Conservation (phyloP, 2,113 vertebrate species). For the Xiphias gladius region DNA sequence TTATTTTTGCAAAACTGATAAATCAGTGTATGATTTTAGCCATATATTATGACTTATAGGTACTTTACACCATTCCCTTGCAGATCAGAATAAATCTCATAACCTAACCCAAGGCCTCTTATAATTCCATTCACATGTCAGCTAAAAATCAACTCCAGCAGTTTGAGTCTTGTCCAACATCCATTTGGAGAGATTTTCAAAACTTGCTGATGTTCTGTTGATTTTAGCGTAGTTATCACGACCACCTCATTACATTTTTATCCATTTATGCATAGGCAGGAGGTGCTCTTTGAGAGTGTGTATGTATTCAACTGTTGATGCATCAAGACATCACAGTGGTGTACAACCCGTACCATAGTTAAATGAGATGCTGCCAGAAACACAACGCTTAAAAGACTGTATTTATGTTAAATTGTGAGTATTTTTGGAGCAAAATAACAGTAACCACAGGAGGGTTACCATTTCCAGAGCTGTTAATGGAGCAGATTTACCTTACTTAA, state of each 20-base stretch:
- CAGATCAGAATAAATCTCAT: background rate
- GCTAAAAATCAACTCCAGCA: background rate
- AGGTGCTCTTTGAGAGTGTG: background rate
- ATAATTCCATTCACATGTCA: too few species aligned
- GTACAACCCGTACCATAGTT: background rate
- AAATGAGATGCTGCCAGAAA: slow-evolving; percentile 38
- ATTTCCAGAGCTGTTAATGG: slow-evolving; percentile 56
- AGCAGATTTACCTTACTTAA: slow-evolving; percentile 48
- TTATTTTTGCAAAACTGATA: background rate
- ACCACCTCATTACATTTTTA: background rate
- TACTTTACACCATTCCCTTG: background rate
- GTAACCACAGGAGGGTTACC: slow-evolving; percentile 49
- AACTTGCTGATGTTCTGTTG: background rate
- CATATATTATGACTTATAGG: background rate
- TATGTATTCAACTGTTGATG: slow-evolving; percentile 28
- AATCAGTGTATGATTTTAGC: background rate
- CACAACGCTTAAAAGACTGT: slow-evolving; percentile 2
- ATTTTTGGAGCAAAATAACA: slow-evolving; percentile 36
- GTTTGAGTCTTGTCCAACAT: background rate
- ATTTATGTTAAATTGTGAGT: slow-evolving; percentile 21
- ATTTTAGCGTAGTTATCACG: background rate
- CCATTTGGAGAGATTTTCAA: background rate
- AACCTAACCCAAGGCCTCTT: background rate
- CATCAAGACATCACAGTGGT: slow-evolving; percentile 1
- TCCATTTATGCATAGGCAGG: background rate